Base-by-base conservation (phyloP, 1,140 invertebrate species). In the Galendromus occidentalis region DNA sequence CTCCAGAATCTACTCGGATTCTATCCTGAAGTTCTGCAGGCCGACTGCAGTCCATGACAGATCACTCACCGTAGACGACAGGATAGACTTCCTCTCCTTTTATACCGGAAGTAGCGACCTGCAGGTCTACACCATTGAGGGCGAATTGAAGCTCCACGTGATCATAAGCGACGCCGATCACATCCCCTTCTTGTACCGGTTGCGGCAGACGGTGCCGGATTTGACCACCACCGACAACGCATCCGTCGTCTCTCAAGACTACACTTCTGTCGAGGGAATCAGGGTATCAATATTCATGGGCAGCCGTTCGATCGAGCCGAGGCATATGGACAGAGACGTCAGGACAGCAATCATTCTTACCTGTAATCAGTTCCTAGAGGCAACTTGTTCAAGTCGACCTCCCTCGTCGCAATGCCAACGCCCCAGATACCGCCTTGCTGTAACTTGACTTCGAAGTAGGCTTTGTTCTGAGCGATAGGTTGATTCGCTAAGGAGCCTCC, bases 391-490 rank as follows among this genome's bases (percentile, higher is more conserved):
- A 98, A 77, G 78, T 96, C 85, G 47, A 87, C 83, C 69, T 86
- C 85, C 72, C 85, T 81, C 2, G 89, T 91, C 20, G 89, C 91
- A 67, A 99, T 74, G 7, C 95, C 95, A 30, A 98, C 81, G 9
- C 88, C 91, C 94, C 95, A 98, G 33, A 86, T 72, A 64, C 83
- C 93, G 71, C 86, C 84, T 74, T 97, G 92, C 76, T 97, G 93
- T 67, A 98, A 78, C 80, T 98, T 97, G 2, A 96, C 86, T 82
- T 99, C 94, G 80, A 98, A 99, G 76, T 97, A 99, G 17, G 92
- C 88, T 80, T 99, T 98, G 70, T 93, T 95, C 76, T 99, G 95
- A 14, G 89, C 86, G 63, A 93, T 79, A 0, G 94, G 93, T 28
- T 90, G 89, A 75, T 87, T 94, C 7, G 88, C 90, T 39, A 98